A percentile compares a stretch with the other conserved stretches of the same genome.
phyloP scores from a whole-genome alignment of 2,888 invertebrate species.

The Xanthorhoe designata region DNA sequence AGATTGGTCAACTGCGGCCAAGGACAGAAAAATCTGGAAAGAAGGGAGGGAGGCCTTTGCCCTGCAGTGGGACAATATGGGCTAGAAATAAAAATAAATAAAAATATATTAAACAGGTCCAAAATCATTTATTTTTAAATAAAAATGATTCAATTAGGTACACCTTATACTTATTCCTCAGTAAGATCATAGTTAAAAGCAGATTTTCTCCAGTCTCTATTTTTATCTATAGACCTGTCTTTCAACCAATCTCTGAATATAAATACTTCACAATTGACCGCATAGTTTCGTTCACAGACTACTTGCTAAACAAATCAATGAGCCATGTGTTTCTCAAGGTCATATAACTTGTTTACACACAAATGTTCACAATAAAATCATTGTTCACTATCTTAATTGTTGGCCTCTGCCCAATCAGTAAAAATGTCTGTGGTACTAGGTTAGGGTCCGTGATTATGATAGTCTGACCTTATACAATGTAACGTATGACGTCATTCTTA shows the following conservation, averaged over 20 bases:
- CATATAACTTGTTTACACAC: background rate
- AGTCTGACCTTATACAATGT: background rate
- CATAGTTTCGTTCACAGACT: background rate
- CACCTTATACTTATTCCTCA: no score
- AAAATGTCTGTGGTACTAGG: background rate
- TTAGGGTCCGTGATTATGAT: background rate
- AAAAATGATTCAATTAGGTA: no score
- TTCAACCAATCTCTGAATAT: background rate
- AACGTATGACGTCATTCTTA: background rate
- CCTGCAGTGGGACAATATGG: no score
- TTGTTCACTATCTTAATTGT: background rate
- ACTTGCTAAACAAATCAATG: slow-evolving; percentile 1
- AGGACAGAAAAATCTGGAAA: no score
- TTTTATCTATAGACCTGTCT: background rate
- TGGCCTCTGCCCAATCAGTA: background rate
- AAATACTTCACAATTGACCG: background rate
- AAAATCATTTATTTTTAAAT: no score
- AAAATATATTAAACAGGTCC: no score
- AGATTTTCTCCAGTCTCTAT: no score
- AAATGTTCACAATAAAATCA: background rate
- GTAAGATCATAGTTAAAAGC: no score
- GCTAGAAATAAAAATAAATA: no score
- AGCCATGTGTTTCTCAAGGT: slow-evolving; percentile 2
- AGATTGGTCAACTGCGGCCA: no score
- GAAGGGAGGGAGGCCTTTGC: no score